Percentiles rank a stretch among this genome's conserved stretches.
These are phyloP conservation scores for Sarcophaga variegata DNA, from an alignment of 2,888 invertebrate genomes.

Conservation along the genomic window DNA sequence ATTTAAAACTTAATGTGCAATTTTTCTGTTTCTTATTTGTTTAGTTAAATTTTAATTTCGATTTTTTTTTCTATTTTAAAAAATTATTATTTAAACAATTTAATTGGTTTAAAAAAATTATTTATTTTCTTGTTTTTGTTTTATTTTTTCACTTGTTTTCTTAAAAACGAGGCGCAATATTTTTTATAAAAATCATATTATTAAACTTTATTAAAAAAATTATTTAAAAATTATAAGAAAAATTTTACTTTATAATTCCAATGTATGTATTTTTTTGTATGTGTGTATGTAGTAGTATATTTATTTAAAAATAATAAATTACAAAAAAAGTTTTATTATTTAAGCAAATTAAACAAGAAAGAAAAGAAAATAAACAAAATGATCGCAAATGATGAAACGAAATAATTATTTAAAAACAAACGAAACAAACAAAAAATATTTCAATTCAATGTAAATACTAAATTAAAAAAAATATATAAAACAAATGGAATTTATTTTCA, in stretches of 20 bases:
- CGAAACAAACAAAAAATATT: background rate
- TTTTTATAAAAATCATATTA: slow-evolving; percentile 67
- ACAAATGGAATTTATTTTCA: slow-evolving; percentile 11
- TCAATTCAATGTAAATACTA: slow-evolving; percentile 28
- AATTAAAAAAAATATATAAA: slow-evolving; percentile 5
- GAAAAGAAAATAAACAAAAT: background rate
- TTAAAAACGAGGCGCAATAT: slow-evolving; percentile 66
- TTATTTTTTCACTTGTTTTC: slow-evolving; percentile 56
- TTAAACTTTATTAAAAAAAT: slow-evolving; percentile 12
- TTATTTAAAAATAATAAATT: slow-evolving; percentile 41
- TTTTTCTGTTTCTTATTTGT: background rate
- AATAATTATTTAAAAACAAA: slow-evolving; percentile 24
- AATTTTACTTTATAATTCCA: slow-evolving; percentile 13
- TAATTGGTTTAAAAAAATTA: background rate
- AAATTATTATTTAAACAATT: background rate
- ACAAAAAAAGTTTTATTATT: slow-evolving; percentile 35
- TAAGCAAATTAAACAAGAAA: slow-evolving; percentile 11
- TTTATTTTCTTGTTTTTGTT: background rate
- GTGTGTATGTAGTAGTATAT: slow-evolving; percentile 30
- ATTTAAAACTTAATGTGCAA: slow-evolving; percentile 3
- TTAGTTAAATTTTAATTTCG: background rate
- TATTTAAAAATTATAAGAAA: slow-evolving; percentile 46
- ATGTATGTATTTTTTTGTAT: background rate
- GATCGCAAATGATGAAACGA: slow-evolving; percentile 13
- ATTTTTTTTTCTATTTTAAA: background rate